Conservation (phyloP, 2,797 vertebrate genomes). For the Protosalanx chinensis region DNA sequence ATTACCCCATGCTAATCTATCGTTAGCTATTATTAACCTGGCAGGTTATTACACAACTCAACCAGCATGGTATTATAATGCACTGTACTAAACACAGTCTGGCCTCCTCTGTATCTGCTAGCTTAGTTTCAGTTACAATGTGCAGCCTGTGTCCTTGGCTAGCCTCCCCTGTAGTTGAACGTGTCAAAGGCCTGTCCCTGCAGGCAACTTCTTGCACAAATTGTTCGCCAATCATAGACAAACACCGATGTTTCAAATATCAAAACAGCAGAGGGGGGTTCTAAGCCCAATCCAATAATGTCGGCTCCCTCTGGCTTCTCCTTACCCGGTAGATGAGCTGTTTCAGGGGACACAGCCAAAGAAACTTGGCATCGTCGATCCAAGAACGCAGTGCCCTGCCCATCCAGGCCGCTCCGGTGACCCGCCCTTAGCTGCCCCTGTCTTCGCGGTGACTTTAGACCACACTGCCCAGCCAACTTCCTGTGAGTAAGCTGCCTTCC, state of each 20-base stretch:
- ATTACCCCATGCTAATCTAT: conserved; percentile 33
- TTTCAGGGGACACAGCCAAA: neutral
- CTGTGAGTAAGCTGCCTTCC: conserved; percentile 47
- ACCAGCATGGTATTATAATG: neutral
- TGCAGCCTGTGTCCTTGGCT: neutral
- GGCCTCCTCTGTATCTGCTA: neutral
- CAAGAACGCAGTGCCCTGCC: conserved; percentile 25
- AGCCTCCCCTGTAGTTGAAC: neutral
- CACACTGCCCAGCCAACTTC: conserved; percentile 19
- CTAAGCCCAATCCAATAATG: no score
- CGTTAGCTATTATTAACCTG: conserved; percentile 27
- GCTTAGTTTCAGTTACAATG: neutral
- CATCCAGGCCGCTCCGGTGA: conserved; percentile 34
- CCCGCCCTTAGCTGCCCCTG: conserved; percentile 38
- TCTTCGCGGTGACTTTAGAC: conserved; percentile 57
- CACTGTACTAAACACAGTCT: neutral
- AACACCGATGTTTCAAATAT: neutral
- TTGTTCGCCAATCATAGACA: neutral
- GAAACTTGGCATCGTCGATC: neutral
- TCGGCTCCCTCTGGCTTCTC: no score
- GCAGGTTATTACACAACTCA: conserved; percentile 32
- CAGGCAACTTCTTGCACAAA: neutral
- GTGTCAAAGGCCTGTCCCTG: neutral
- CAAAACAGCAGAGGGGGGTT: no score
- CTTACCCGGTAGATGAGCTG: neutral